These are phyloP conservation scores for Malurus elegans DNA, from an alignment of 2,113 vertebrate species.

Conservation along the genomic window DNA sequence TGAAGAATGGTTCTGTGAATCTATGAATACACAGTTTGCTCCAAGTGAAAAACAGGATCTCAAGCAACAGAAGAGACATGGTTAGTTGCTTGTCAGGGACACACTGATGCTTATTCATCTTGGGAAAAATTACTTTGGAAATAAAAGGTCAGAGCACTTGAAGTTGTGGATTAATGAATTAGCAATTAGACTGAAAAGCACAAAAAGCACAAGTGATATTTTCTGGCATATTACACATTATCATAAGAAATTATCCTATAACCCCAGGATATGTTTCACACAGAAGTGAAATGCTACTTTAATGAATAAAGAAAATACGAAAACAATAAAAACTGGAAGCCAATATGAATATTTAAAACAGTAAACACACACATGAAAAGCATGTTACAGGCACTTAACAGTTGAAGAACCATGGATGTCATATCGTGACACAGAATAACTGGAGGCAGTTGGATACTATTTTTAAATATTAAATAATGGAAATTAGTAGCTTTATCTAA, in stretches of 20 bases:
- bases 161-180: background rate
- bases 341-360: background rate
- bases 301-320: background rate
- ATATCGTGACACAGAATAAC: background rate
- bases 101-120: background rate
- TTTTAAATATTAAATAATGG: background rate
- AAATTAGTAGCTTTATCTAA: background rate
- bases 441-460: background rate
- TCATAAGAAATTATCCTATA: background rate
- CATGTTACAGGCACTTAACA: background rate
- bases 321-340: background rate
- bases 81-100: background rate
- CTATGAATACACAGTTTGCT: background rate
- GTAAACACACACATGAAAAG: background rate
- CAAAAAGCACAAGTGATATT: conserved; percentile 1
- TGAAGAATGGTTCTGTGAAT: background rate
- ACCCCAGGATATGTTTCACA: background rate
- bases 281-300: background rate
- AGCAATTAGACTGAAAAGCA: background rate
- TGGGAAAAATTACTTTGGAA: conserved; percentile 15
- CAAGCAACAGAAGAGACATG: background rate
- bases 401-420: background rate
- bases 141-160: conserved; percentile 22
- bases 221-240: conserved; percentile 6
- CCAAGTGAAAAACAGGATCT: background rate